Evolutionary conservation across 1,140 invertebrate genomes (phyloP), one percentile per base, ranked within the genome.

Genomic region (Bombus haemorrhoidalis): DNA sequence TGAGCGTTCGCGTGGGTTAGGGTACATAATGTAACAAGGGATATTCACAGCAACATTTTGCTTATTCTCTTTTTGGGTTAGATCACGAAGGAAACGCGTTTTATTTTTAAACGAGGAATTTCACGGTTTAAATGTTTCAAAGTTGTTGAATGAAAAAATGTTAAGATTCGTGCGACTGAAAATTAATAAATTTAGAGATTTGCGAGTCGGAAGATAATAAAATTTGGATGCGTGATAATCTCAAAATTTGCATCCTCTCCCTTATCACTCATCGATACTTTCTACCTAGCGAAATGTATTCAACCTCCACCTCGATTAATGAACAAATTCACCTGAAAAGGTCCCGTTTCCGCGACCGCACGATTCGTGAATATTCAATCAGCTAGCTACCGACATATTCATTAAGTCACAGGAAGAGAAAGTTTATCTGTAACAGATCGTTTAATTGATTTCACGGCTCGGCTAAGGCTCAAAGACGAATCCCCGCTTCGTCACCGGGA

Each of bases 361-460:
- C 53, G 43, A 83, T 88, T 89, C 87, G 79, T 88, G 83, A 89
- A 89, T 89, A 88, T 88, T 88, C 82, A 85, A 85, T 88, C 75
- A 66, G 64, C 43, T 73, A 28, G 53, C 47, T 37, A 59, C 75
- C 87, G 80, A 87, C 75, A 85, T 75, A 83, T 87, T 85, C 77
- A 74, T 64, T 87, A 74, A 74, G 77, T 85, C 57, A 34, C 34
- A 71, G 82, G 76, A 84, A 83, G 34, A 73, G 77, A 72, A 78
- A 71, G 74, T 87, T 83, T 83, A 87, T 73, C 37, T 47, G 62
- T 85, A 85, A 85, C 86, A 80, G 84, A 88, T 85, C 43, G 78
- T 85, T 88, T 88, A 88, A 89, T 89, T 89, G 87, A 88, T 89
- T 89, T 89, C 73, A 89, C 87, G 68, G 69, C 34, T 73, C 68